Conservation (phyloP, 1,140 invertebrate species). For the Plutomurus gul region DNA sequence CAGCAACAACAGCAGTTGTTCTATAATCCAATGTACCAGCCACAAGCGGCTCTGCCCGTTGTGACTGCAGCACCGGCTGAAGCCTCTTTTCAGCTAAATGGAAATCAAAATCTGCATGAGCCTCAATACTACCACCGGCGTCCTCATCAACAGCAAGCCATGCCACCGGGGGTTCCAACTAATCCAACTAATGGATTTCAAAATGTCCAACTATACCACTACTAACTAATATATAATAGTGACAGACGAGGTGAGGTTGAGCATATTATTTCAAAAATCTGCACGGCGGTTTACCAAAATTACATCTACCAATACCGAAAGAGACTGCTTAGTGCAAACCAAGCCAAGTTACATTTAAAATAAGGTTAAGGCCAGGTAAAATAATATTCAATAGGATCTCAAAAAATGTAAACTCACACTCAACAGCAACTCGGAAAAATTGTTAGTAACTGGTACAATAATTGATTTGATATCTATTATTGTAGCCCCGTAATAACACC, state of each 20-base stretch:
- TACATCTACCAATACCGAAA: conserved; percentile 22
- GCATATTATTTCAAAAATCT: conserved; percentile 22
- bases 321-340: conserved; percentile 22
- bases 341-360: conserved; percentile 24
- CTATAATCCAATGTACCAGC: conserved; percentile 31
- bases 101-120: conserved; percentile 32
- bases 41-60: neutral
- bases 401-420: conserved; percentile 23
- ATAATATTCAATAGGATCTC: conserved; percentile 21
- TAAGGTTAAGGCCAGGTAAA: conserved; percentile 21
- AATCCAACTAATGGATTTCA: conserved; percentile 28
- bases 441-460: conserved; percentile 33
- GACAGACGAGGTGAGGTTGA: conserved; percentile 22
- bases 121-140: conserved; percentile 24
- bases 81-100: conserved; percentile 22
- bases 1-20: neutral
- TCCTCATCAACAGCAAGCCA: conserved; percentile 22
- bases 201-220: conserved; percentile 37
- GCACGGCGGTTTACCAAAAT: neutral
- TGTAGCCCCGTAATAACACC: conserved; percentile 2
- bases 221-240: conserved; percentile 24
- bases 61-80: neutral
- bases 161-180: conserved; percentile 11
- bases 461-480: conserved; percentile 7
- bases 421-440: conserved; percentile 20